Conservation (phyloP, 2,888 invertebrate species). For the Pseudococcus viburni region DNA sequence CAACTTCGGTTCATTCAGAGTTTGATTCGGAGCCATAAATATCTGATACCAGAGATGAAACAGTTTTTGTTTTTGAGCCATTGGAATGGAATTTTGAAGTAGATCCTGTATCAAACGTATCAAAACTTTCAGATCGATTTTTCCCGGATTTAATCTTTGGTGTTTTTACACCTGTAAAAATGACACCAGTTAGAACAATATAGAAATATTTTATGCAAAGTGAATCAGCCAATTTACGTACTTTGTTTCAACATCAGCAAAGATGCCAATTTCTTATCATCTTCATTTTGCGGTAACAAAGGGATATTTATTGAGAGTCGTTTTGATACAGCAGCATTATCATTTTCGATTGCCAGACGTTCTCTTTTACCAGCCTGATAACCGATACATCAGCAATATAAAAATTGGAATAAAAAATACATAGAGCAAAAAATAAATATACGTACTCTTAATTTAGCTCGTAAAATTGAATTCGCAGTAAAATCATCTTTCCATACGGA, state of each 20-base stretch:
- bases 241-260: constrained; percentile 72
- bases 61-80: not conserved
- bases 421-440: not conserved
- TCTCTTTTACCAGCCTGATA: constrained; percentile 82
- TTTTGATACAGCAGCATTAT: constrained; percentile 80
- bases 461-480: constrained; percentile 86
- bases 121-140: constrained; percentile 36
- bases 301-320: constrained; percentile 84
- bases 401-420: not conserved
- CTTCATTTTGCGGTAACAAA: constrained; percentile 84
- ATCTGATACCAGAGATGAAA: constrained; percentile 67
- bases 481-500: constrained; percentile 93
- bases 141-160: constrained; percentile 35
- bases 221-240: constrained; percentile 28
- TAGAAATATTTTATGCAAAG: not conserved
- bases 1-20: constrained; percentile 63
- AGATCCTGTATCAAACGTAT: constrained; percentile 50
- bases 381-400: constrained; percentile 38
- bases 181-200: not conserved
- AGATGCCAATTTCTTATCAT: constrained; percentile 85
- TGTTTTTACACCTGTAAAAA: constrained; percentile 61
- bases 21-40: constrained; percentile 68
- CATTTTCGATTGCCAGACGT: constrained; percentile 78
- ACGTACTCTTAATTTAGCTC: constrained; percentile 88
- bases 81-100: constrained; percentile 28